phyloP scores from a whole-genome alignment of 37 sponge, comb jelly and placozoan genomes.

The Agelas oroides region DNA sequence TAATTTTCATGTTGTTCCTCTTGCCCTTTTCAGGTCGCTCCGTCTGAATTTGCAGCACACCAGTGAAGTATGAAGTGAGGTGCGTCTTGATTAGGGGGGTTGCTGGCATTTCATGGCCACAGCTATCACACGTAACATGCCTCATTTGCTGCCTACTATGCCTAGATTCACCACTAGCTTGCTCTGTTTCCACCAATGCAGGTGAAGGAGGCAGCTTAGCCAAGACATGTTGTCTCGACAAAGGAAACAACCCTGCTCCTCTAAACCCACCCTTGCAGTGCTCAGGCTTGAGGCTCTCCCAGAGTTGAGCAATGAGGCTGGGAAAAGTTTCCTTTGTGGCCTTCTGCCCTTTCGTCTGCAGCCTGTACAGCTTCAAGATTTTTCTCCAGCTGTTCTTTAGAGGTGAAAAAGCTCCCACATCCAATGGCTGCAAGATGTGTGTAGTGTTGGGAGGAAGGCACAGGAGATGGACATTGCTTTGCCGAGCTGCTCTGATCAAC shows the following conservation, averaged over 20 bases:
- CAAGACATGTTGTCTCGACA: constrained; percentile 7
- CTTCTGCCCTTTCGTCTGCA: neutral
- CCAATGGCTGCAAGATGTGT: constrained; percentile 28
- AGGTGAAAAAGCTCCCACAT: constrained; percentile 13
- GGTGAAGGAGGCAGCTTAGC: constrained; percentile 12
- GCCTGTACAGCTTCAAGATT: constrained; percentile 9
- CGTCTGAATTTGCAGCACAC: constrained; percentile 16
- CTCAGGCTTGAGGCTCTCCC: constrained; percentile 23
- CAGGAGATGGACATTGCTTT: constrained; percentile 39
- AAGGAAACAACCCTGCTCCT: constrained; percentile 39
- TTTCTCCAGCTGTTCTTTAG: constrained; percentile 23
- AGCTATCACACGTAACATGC: constrained; percentile 3
- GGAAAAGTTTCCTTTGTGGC: too few species aligned
- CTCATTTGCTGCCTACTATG: too few species aligned
- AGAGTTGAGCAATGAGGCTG: neutral
- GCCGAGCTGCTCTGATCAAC: neutral
- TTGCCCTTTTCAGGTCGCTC: neutral
- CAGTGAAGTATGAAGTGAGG: constrained; percentile 11
- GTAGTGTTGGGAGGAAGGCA: constrained; percentile 72
- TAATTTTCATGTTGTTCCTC: neutral
- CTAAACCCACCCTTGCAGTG: constrained; percentile 28
- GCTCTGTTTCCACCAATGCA: neutral
- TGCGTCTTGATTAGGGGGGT: constrained; percentile 15
- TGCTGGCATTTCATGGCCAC: constrained; percentile 6
- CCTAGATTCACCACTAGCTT: neutral